These are phyloP conservation scores for Mythimna albipuncta DNA, from an alignment of 2,888 invertebrate genomes.

Conservation along the genomic window DNA sequence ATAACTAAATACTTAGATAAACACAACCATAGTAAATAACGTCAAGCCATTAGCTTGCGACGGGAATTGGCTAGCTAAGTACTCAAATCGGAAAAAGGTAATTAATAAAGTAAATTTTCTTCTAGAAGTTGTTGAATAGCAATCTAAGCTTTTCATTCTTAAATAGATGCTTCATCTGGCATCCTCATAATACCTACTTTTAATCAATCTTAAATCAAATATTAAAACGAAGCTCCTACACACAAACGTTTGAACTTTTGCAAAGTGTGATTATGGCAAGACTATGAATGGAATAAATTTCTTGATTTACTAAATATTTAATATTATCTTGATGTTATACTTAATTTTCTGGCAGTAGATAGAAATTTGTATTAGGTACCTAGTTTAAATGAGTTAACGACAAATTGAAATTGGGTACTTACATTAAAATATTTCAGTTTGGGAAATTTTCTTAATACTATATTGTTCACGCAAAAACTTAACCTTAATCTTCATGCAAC, in stretches of 20 bases:
- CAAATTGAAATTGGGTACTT: neutral
- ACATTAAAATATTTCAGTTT: neutral
- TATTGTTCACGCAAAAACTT: no score
- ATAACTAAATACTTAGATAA: slow-evolving; percentile 9
- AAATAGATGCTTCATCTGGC: neutral
- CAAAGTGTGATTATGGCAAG: no score
- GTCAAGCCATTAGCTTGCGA: neutral
- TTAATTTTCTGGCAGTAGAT: neutral
- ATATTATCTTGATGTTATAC: neutral
- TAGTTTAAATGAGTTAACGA: neutral
- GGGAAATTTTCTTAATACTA: neutral
- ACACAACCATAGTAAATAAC: slow-evolving; percentile 20
- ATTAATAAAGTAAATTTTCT: neutral
- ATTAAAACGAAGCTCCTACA: neutral
- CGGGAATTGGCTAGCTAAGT: neutral
- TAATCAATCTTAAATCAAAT: neutral
- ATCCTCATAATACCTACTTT: neutral
- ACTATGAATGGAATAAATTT: neutral
- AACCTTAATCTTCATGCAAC: no score
- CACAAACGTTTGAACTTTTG: neutral
- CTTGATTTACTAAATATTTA: neutral
- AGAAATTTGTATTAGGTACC: neutral
- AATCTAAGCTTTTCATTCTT: neutral
- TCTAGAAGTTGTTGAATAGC: slow-evolving; percentile 9
- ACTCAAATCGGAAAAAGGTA: neutral